Evolutionary conservation across 2,888 invertebrate species (phyloP), one percentile per base, ranked within the genome.

Genomic region (Odontomyia ornata): DNA sequence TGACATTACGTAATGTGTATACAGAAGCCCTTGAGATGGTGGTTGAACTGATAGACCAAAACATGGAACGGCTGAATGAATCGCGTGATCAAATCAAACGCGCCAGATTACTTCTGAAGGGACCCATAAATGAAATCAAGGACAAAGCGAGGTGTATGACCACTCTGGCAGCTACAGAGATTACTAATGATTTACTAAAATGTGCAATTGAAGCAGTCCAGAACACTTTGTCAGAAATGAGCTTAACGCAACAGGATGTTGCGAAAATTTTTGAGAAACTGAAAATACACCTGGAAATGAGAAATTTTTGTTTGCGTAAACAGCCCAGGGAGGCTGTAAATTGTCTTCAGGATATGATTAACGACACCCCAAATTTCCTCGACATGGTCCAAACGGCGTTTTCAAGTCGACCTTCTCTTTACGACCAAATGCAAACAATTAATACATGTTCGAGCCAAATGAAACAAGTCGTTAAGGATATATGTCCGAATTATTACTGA

Each of bases 1-100:
- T 69, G 4, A 69, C 47, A 47, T 25, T 69, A 15, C 69, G 69
- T 0, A 47, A 69, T 25, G 46, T 43, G 3, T 69, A 69, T 47
- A 23, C 47, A 5, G 69, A 69, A 47, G 23, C 46, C 15, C 18
- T 69, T 9, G 69, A 69, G n/a, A 43, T 30, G 18, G 47, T 69
- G 1, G 25, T 69, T 9, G 69, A 69, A 13, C 36, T 43, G 1
- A n/a, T 69, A 11, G 43, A 69, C 13, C 30, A 43, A 15, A 46
- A 18, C 1, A 25, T 47, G 46, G 69, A 69, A 9, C 47, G 30
- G 13, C 11, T 69, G 47, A 21, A 11, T 11, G 69, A 69, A 13
- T 2, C 47, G 1, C 69, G 69, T 2, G 69, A 69, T 18, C 69
- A 69, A 9, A 11, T 47, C 15, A 43, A 47, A 46, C 69, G 69